A percentile compares a stretch with the other conserved stretches of the same genome.
These are phyloP conservation scores for Nineta flava DNA, from an alignment of 2,888 invertebrate genomes.

Conservation along the genomic window DNA sequence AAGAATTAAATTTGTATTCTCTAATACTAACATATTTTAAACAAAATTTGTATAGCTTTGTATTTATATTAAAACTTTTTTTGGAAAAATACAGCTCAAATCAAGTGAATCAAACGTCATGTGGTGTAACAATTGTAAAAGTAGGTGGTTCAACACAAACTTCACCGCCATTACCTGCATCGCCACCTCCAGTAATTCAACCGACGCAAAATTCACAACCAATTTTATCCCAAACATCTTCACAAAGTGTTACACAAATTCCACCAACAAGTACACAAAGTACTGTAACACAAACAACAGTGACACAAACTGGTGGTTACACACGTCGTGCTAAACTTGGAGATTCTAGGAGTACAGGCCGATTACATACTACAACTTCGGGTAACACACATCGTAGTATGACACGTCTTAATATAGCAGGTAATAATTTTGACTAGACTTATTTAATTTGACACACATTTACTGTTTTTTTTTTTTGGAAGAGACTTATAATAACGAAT, in stretches of 20 bases:
- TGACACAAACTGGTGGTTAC: conserved; percentile 29
- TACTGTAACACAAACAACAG: conserved; percentile 13
- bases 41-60: no score
- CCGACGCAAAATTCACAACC: conserved; percentile 4
- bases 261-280: conserved; percentile 15
- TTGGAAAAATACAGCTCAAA: no score
- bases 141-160: conserved; percentile 35
- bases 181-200: conserved; percentile 15
- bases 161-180: conserved; percentile 8
- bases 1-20: no score
- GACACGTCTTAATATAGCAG: conserved; percentile 59
- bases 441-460: not conserved
- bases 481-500: not conserved
- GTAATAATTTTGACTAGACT: conserved; percentile 21
- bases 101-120: conserved; percentile 53
- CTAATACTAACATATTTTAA: no score
- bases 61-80: not conserved
- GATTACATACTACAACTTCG: conserved; percentile 51
- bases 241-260: conserved; percentile 6
- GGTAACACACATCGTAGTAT: conserved; percentile 62
- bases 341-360: conserved; percentile 59
- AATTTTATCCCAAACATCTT: conserved; percentile 10
- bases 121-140: conserved; percentile 67
- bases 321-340: conserved; percentile 48
- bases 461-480: not conserved